Base-by-base conservation (phyloP, 2,888 invertebrate genomes). In the Cristatella mucedo region DNA sequence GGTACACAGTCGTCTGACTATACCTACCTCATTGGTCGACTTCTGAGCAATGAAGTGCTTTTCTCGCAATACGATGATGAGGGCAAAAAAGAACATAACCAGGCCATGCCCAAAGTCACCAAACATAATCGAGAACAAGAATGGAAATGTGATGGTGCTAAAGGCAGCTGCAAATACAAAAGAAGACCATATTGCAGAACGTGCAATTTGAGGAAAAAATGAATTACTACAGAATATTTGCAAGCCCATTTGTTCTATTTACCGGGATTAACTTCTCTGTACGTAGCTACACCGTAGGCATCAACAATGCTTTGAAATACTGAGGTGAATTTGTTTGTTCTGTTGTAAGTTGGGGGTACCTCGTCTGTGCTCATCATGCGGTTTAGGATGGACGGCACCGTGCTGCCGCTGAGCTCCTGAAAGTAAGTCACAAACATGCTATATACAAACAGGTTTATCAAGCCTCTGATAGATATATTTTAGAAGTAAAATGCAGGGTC, bases 61-160 rank as follows among this genome's bases (percentile, higher is more conserved):
- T 70, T 97, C 95, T 64, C 80, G 82, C 47, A 86, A 69, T 49
- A 93, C 82, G 84, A 97, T 86, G 82, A 83, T 93, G 36, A 78
- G 76, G 13, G 83, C 93, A 67, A 89, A 89, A 6, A 78, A 62
- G 34, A 84, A 76, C 87, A 97, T 86, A 38, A 97, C 71, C 1
- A 80, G 29, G 41, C 93, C 93, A 67, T 97, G 95, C 0, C 95
- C 95, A 44, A 81, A 71, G 70, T 97, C 95, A n/a, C 95, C 91
- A 70, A 95, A 95, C 93, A 95, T 95, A 50, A 95, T 82, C 49
- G 87, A 85, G 68, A 95, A 95, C 57, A 95, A 71, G 71, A 95
- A 95, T 41, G 93, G 93, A 67, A 95, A 95, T 5, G 93, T 89
- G 43, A 95, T 85, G 51, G 93, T 86, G 1, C 91, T 87, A 68